Evolutionary conservation across 2,888 invertebrate species (phyloP).

Genomic region (Malthinus seriepunctatus): DNA sequence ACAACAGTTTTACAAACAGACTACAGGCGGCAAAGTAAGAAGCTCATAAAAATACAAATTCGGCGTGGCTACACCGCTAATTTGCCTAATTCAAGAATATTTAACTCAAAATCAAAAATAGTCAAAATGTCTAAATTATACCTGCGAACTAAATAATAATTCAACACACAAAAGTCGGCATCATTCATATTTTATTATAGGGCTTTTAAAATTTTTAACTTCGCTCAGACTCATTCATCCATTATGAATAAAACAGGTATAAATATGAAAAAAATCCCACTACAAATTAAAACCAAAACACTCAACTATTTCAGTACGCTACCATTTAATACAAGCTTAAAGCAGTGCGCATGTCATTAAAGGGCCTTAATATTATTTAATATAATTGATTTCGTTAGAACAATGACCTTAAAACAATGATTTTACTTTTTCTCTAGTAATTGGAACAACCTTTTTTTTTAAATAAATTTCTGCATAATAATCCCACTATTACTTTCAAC

Average conservation of each 20-base stretch:
- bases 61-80: slow-evolving; percentile 1
- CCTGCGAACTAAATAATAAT: slow-evolving; percentile 10
- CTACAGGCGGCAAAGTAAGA: slow-evolving; percentile 19
- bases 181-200: slow-evolving; percentile 4
- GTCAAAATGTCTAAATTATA: slow-evolving; percentile 12
- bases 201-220: background rate
- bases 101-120: slow-evolving; percentile 7
- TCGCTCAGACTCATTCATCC: no score
- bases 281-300: no score
- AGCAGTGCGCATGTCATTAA: no score
- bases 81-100: background rate
- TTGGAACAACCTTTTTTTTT: slow-evolving; percentile 15
- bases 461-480: slow-evolving; percentile 21
- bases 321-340: no score
- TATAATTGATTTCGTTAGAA: no score
- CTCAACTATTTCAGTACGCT: no score
- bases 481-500: slow-evolving; percentile 29
- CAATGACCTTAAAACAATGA: background rate
- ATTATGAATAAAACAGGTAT: no score
- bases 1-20: slow-evolving; percentile 34
- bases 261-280: no score
- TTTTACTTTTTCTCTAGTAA: slow-evolving; percentile 14
- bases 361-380: no score
- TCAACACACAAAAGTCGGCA: background rate
- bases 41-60: slow-evolving; percentile 25